Percentiles rank a stretch among this genome's conserved stretches.
Conservation (phyloP, 2,797 vertebrate genomes). For the Pyrocephalus nanus region DNA sequence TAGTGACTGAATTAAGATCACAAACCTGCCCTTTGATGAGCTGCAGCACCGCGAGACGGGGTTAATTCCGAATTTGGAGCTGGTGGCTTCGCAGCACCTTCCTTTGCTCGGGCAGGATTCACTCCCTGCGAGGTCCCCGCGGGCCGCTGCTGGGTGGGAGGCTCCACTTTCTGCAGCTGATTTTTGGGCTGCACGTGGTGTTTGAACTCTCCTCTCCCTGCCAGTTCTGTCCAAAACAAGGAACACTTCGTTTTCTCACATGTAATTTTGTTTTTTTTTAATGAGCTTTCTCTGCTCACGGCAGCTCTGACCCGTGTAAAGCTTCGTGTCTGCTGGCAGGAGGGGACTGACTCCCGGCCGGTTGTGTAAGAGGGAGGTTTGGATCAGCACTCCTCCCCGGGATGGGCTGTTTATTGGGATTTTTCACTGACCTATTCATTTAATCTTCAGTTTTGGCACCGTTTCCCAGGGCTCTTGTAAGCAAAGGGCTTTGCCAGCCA, state of each 20-base stretch:
- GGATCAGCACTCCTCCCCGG: neutral
- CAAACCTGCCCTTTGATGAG: neutral
- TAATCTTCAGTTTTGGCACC: neutral
- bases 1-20: neutral
- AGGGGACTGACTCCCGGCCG: neutral
- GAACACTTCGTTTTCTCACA: neutral
- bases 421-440: slow-evolving; percentile 4
- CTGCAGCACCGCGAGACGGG: accelerated
- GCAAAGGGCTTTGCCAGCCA: neutral
- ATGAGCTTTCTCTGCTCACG: neutral
- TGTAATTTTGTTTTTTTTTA: neutral
- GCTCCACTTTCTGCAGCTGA: neutral
- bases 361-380: neutral
- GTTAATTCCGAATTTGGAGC: neutral
- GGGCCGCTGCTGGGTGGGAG: neutral
- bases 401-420: neutral
- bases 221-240: neutral
- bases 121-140: neutral
- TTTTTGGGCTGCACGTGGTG: neutral
- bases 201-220: neutral
- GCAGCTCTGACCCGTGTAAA: neutral
- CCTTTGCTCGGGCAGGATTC: neutral
- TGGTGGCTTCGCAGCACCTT: neutral
- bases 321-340: neutral
- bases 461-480: neutral